These are phyloP conservation scores for Styela plicata DNA, from an alignment of 23 tunicate genomes.

Conservation along the genomic window DNA sequence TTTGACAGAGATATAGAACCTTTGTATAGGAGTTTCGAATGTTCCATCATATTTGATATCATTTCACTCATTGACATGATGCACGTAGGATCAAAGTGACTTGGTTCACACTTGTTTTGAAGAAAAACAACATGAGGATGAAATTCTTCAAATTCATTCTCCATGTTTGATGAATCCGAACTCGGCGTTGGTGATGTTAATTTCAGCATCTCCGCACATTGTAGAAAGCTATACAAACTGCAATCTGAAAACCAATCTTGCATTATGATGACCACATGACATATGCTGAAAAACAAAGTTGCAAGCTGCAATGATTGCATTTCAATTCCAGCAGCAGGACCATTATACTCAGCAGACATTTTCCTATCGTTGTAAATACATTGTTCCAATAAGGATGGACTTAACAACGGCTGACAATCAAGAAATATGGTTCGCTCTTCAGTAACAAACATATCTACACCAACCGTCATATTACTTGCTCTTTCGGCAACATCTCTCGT, in stretches of 20 bases:
- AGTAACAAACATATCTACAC: conserved; percentile 81
- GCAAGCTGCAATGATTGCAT: conserved; percentile 88
- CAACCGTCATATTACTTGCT: conserved; percentile 90
- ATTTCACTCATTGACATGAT: conserved; percentile 64
- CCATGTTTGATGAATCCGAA: conserved; percentile 34
- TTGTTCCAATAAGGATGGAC: conserved; percentile 77
- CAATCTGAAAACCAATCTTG: conserved; percentile 93
- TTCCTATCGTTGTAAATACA: conserved; percentile 63
- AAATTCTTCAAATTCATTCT: conserved; percentile 44
- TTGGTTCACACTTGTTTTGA: conserved; percentile 72
- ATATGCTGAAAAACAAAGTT: conserved; percentile 70
- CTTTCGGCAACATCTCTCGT: conserved; percentile 65
- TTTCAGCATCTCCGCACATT: conserved; percentile 91
- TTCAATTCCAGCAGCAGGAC: conserved; percentile 59
- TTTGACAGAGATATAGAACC: conserved; percentile 53
- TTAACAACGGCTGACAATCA: conserved; percentile 87
- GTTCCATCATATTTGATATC: conserved; percentile 39
- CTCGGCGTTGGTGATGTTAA: conserved; percentile 57
- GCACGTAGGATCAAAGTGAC: conserved; percentile 42
- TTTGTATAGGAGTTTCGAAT: conserved; percentile 53
- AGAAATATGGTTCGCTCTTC: conserved; percentile 75
- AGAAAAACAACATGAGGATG: conserved; percentile 81
- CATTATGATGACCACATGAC: conserved; percentile 90
- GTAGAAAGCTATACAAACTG: conserved; percentile 60
- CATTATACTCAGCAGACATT: conserved; percentile 42